Evolutionary conservation across 2,888 invertebrate species (phyloP).

Genomic region (Congeria kusceri): DNA sequence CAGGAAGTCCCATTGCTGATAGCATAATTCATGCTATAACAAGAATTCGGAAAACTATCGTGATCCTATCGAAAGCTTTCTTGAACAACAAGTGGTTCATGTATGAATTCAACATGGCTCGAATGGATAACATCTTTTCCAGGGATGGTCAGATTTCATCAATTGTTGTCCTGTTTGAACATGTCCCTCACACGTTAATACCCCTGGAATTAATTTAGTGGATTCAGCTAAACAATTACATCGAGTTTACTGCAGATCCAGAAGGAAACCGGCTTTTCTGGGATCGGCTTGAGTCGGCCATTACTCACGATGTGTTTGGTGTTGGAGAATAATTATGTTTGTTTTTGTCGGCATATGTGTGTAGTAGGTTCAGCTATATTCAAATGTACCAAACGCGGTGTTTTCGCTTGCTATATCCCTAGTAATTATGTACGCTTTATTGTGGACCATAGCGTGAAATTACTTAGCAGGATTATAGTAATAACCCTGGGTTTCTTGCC

Average conservation of each 20-base stretch:
- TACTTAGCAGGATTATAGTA: too few species aligned
- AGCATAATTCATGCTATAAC: constrained; percentile 67
- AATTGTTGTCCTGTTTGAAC: constrained; percentile 27
- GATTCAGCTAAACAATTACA: constrained; percentile 27
- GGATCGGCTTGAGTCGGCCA: constrained; percentile 4
- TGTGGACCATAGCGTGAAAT: too few species aligned
- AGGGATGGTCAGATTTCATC: constrained; percentile 13
- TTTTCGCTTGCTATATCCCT: too few species aligned
- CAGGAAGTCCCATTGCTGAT: constrained; percentile 61
- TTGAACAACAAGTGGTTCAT: constrained; percentile 66
- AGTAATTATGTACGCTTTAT: too few species aligned
- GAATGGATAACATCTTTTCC: constrained; percentile 63
- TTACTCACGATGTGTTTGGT: too few species aligned
- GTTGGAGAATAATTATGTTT: too few species aligned
- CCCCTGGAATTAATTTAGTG: constrained; percentile 34
- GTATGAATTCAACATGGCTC: constrained; percentile 70
- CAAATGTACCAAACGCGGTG: too few species aligned
- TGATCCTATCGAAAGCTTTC: constrained; percentile 62
- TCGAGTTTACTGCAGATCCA: constrained; percentile 20
- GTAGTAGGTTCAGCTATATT: too few species aligned
- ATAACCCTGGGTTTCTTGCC: too few species aligned
- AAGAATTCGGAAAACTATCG: constrained; percentile 66
- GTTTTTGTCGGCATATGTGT: too few species aligned
- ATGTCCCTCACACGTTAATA: constrained; percentile 7
- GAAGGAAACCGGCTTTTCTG: constrained; percentile 25